These are phyloP conservation scores for Pseudotriccus pelzelni DNA, from an alignment of 2,797 vertebrate genomes.

Conservation along the genomic window DNA sequence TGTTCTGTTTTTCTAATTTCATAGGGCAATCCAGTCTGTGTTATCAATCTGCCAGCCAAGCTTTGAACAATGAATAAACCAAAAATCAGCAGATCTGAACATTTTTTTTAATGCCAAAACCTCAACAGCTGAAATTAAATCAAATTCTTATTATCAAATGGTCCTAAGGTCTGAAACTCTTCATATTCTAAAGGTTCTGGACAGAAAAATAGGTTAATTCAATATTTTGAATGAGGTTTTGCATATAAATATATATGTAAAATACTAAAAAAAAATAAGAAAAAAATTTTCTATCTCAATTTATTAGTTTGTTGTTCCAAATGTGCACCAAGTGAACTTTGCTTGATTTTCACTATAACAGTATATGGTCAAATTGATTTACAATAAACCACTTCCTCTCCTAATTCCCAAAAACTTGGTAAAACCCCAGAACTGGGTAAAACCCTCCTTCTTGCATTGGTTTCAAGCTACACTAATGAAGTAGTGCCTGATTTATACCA, in stretches of 20 bases:
- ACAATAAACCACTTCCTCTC: neutral
- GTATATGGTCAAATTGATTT: neutral
- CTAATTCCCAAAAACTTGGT: neutral
- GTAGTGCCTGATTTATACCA: neutral
- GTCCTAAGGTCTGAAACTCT: neutral
- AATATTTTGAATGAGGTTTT: neutral
- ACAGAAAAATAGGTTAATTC: neutral
- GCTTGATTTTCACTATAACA: neutral
- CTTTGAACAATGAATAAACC: neutral
- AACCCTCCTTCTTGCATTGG: neutral
- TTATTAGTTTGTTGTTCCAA: neutral
- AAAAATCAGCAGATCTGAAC: neutral
- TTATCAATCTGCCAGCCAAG: conserved; percentile 1
- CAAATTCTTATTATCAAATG: neutral
- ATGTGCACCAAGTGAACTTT: neutral
- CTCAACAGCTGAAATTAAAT: neutral
- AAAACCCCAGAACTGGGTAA: neutral
- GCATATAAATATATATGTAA: neutral
- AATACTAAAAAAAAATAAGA: neutral
- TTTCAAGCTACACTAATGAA: neutral
- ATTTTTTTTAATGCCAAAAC: neutral
- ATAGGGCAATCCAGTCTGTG: neutral
- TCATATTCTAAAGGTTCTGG: neutral
- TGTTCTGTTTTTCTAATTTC: neutral
- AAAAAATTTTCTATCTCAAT: neutral